Evolutionary conservation across 2,113 vertebrate species (phyloP).

Genomic region (Apus apus): DNA sequence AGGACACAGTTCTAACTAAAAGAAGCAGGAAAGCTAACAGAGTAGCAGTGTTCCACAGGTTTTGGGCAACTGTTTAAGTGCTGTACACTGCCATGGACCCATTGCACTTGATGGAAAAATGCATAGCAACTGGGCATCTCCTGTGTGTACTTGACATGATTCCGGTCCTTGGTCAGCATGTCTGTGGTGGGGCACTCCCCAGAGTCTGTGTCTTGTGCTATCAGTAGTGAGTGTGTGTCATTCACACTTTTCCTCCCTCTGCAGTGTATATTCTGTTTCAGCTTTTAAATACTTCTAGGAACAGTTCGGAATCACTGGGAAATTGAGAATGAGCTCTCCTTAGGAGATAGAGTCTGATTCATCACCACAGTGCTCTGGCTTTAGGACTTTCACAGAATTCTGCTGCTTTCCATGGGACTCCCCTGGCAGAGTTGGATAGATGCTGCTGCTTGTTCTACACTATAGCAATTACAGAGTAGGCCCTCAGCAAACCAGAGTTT

Average conservation of each 20-base stretch:
- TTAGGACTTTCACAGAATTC: not conserved
- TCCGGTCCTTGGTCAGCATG: not conserved
- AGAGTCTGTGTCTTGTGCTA: not conserved
- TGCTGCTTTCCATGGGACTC: conserved; percentile 23
- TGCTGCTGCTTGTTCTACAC: not conserved
- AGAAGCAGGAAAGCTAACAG: not conserved
- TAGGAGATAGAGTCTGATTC: not conserved
- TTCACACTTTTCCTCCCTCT: not conserved
- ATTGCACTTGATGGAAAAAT: not conserved
- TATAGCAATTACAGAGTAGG: not conserved
- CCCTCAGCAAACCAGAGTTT: not conserved
- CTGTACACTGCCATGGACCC: not conserved
- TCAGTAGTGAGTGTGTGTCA: not conserved
- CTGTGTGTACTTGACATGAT: rapidly evolving
- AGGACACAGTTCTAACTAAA: not conserved
- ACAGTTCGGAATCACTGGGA: not conserved
- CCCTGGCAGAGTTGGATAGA: not conserved
- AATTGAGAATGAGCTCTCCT: not conserved
- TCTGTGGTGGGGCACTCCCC: not conserved
- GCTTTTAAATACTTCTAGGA: not conserved
- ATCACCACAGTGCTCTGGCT: not conserved
- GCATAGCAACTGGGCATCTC: not conserved
- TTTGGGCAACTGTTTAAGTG: not conserved
- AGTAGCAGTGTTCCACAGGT: not conserved
- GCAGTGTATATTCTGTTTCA: not conserved